Percentiles rank a stretch among this genome's conserved stretches.
Conservation (phyloP, 2,888 invertebrate species). For the Drosophila trichaetosa region DNA sequence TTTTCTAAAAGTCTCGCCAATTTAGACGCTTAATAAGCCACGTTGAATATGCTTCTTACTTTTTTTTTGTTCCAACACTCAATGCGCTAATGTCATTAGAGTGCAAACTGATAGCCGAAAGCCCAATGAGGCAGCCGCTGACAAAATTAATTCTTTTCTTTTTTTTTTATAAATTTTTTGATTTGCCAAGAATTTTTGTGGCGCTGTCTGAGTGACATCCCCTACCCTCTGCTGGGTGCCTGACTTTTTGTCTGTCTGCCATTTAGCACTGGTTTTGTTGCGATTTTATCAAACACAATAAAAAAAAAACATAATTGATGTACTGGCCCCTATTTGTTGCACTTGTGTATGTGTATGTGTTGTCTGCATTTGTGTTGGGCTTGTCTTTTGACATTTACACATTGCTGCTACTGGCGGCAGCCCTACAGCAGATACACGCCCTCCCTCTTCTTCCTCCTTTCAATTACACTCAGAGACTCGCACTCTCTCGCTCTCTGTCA, state of each 20-base stretch:
- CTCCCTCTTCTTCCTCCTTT: conserved; percentile 15
- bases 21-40: conserved; percentile 73
- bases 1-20: conserved; percentile 58
- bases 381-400: conserved; percentile 71
- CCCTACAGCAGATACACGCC: conserved; percentile 41
- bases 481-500: conserved; percentile 5
- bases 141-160: conserved; percentile 21
- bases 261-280: conserved; percentile 44
- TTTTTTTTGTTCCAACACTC: conserved; percentile 52
- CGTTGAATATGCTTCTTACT: conserved; percentile 37
- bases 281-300: conserved; percentile 69
- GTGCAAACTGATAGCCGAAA: conserved; percentile 38
- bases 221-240: conserved; percentile 8
- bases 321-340: conserved; percentile 64
- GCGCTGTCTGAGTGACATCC: conserved; percentile 46
- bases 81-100: conserved; percentile 34
- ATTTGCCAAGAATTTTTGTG: conserved; percentile 67
- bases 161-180: conserved; percentile 37
- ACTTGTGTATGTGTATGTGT: conserved; percentile 18
- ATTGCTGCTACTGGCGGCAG: conserved; percentile 59
- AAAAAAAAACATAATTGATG: conserved; percentile 76
- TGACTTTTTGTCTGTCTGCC: conserved; percentile 5
- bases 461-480: not conserved
- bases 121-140: conserved; percentile 32
- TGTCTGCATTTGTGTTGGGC: conserved; percentile 36